A percentile compares a stretch with the other conserved stretches of the same genome.
phyloP scores from a whole-genome alignment of 2,113 vertebrate genomes.

The Pollimyrus isidori region DNA sequence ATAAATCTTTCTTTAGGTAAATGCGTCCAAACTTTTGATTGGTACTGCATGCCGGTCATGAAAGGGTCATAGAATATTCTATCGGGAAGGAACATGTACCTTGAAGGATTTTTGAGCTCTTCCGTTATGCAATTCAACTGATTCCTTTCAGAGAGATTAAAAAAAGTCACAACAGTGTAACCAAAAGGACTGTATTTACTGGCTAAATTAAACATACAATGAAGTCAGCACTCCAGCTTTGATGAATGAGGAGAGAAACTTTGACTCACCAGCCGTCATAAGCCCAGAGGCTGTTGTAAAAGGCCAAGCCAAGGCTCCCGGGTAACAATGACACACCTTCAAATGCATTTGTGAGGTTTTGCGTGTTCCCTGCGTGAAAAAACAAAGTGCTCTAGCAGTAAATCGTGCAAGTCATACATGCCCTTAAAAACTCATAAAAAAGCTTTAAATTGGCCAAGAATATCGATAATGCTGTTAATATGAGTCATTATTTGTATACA shows the following conservation, averaged over 20 bases:
- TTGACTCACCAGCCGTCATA: conserved; percentile 84
- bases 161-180: not conserved
- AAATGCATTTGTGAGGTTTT: conserved; percentile 77
- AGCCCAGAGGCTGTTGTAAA: conserved; percentile 92
- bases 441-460: not conserved
- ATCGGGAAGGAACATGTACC: conserved; percentile 48
- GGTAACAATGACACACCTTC: conserved; percentile 57
- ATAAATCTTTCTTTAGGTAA: not conserved
- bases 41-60: not conserved
- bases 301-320: conserved; percentile 71
- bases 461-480: not conserved
- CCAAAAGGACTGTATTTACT: not conserved
- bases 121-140: conserved; percentile 94
- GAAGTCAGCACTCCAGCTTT: not conserved
- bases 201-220: not conserved
- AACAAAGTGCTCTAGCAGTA: not conserved
- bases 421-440: not conserved
- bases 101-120: conserved; percentile 79
- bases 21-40: not conserved
- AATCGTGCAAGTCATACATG: not conserved
- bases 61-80: not conserved
- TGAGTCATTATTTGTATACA: not conserved
- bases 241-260: not conserved
- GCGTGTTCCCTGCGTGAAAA: conserved; percentile 70
- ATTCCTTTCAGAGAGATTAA: conserved; percentile 63